Conservation (phyloP, 2,797 vertebrate genomes). For the Acanthurus lineatus region DNA sequence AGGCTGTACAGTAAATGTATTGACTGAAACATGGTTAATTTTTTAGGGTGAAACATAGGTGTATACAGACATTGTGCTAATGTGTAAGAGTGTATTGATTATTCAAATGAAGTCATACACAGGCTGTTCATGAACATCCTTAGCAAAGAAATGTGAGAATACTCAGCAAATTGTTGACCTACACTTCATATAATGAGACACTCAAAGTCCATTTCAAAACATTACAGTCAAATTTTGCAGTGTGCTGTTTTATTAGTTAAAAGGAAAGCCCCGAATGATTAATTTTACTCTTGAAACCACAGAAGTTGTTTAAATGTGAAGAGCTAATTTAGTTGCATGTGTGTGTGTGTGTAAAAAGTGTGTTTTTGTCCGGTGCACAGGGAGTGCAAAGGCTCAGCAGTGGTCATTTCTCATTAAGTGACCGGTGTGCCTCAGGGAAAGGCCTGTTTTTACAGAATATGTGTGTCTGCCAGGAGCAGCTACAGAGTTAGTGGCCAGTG, state of each 20-base stretch:
- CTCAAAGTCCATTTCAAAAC: constrained; percentile 34
- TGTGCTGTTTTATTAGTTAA: constrained; percentile 21
- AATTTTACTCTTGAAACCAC: constrained; percentile 33
- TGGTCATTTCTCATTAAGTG: constrained; percentile 82
- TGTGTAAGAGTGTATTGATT: constrained; percentile 52
- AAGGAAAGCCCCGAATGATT: constrained; percentile 20
- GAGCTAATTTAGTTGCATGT: constrained; percentile 17
- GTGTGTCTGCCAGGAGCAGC: constrained; percentile 47
- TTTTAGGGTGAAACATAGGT: constrained; percentile 13
- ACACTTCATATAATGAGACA: constrained; percentile 19
- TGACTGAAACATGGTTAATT: constrained; percentile 22
- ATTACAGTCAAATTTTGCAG: constrained; percentile 6
- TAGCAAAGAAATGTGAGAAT: neutral
- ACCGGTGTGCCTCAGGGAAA: constrained; percentile 66
- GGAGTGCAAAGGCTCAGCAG: constrained; percentile 66
- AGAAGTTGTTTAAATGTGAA: constrained; percentile 27
- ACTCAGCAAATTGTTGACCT: constrained; percentile 1
- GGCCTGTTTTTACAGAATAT: constrained; percentile 38
- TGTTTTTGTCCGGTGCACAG: constrained; percentile 38
- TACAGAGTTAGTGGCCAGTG: constrained; percentile 42
- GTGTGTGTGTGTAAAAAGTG: neutral
- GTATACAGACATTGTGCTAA: constrained; percentile 22
- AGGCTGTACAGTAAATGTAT: constrained; percentile 40
- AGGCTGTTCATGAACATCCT: neutral
- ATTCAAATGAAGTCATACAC: constrained; percentile 29